Conservation (phyloP, 2,113 vertebrate species). For the Lasiurus cinereus region DNA sequence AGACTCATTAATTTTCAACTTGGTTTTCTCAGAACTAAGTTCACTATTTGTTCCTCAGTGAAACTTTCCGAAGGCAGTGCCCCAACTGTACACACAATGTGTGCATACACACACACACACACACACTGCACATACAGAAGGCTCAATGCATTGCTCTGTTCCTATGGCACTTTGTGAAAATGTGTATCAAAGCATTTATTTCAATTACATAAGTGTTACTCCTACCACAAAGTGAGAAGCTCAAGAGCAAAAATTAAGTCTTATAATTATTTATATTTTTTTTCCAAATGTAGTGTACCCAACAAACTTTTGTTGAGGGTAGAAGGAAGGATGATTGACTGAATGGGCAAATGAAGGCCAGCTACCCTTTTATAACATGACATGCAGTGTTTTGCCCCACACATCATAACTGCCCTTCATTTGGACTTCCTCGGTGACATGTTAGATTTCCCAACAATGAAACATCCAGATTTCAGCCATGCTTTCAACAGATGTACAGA, state of each 20-base stretch:
- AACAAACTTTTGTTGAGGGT: background rate
- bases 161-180: background rate
- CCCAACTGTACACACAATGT: background rate
- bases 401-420: background rate
- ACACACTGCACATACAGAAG: background rate
- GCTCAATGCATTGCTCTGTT: background rate
- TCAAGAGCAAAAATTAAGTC: background rate
- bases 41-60: background rate
- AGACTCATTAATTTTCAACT: background rate
- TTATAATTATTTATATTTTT: background rate
- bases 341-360: background rate
- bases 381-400: background rate
- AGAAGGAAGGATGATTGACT: background rate
- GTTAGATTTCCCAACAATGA: constrained; percentile 55
- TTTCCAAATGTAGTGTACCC: background rate
- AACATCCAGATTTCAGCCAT: constrained; percentile 50
- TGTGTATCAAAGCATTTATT: constrained; percentile 1
- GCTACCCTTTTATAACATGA: background rate
- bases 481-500: constrained; percentile 66
- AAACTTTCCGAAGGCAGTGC: background rate
- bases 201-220: background rate
- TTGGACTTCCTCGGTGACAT: constrained; percentile 18
- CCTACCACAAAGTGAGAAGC: background rate
- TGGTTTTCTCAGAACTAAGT: background rate
- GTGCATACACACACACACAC: too few relatives aligned